These are phyloP conservation scores for Odontothrips loti DNA, from an alignment of 2,888 invertebrate species.

Conservation along the genomic window DNA sequence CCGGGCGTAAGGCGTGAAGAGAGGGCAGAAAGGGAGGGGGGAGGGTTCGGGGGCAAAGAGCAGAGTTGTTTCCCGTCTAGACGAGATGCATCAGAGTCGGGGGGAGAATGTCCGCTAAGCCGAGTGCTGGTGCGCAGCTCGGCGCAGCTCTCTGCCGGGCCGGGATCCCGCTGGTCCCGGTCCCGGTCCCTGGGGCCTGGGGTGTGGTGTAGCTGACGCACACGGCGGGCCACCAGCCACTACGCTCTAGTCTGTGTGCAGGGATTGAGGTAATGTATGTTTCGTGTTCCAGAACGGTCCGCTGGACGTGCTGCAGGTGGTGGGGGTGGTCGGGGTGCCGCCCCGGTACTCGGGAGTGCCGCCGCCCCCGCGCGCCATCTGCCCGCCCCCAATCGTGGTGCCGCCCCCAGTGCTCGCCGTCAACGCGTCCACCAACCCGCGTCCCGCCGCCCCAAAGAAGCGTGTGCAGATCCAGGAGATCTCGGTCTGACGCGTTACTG, in stretches of 20 bases:
- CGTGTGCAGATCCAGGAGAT: constrained; percentile 77
- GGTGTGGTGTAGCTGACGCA: background rate
- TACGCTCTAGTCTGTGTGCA: background rate
- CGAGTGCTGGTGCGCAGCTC: background rate
- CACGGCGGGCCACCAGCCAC: background rate
- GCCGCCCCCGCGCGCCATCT: constrained; percentile 38
- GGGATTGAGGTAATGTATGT: background rate
- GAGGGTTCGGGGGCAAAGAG: no score
- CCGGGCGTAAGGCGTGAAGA: no score
- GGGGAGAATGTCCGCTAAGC: no score
- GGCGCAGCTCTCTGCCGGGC: background rate
- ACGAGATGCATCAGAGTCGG: no score
- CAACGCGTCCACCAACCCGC: constrained; percentile 41
- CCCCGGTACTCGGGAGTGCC: constrained; percentile 41
- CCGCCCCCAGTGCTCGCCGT: constrained; percentile 36
- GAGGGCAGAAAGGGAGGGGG: no score
- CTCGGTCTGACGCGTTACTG: constrained; percentile 54
- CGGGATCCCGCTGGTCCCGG: background rate
- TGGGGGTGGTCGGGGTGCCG: constrained; percentile 43
- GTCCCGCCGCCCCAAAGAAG: constrained; percentile 61
- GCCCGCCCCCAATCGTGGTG: constrained; percentile 31
- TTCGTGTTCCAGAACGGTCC: background rate
- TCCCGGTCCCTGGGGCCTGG: no score
- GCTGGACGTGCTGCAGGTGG: constrained; percentile 12
- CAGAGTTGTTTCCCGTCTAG: no score